These are phyloP conservation scores for Lacerta bilineata DNA, from an alignment of 2,797 vertebrate genomes.

Conservation along the genomic window DNA sequence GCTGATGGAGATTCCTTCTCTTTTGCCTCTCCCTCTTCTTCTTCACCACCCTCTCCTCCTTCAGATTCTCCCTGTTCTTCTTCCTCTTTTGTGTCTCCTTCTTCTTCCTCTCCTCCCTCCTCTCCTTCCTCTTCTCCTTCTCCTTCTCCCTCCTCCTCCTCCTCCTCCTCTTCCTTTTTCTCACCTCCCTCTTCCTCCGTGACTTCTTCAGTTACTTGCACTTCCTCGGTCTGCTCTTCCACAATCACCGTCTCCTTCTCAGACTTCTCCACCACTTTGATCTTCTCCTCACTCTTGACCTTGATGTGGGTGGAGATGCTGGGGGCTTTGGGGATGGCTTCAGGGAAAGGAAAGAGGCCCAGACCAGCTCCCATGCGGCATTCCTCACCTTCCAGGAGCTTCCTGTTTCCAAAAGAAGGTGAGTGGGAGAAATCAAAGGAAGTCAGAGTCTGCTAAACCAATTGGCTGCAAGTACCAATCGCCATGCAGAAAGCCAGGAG, in stretches of 20 bases:
- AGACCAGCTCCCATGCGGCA: conserved; percentile 87
- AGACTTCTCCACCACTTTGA: conserved; percentile 85
- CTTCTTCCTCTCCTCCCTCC: conserved; percentile 51
- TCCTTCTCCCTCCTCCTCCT: conserved; percentile 60
- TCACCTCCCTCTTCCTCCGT: conserved; percentile 87
- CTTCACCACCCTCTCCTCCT: conserved; percentile 20
- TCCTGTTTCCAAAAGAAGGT: conserved; percentile 80
- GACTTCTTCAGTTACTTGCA: conserved; percentile 91
- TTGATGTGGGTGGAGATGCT: conserved; percentile 82
- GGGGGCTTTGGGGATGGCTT: conserved; percentile 80
- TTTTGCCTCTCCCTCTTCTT: conserved; percentile 44
- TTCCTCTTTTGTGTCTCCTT: conserved; percentile 51
- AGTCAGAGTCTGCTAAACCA: background rate
- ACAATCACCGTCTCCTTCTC: conserved; percentile 91
- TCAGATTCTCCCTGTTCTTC: conserved; percentile 62
- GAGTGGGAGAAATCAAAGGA: background rate
- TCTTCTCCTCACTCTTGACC: conserved; percentile 87
- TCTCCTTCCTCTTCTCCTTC: conserved; percentile 49
- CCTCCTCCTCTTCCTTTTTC: conserved; percentile 72
- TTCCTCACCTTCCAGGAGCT: conserved; percentile 93
- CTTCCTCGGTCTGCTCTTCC: conserved; percentile 93
- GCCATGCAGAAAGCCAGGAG: background rate
- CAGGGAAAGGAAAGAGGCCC: conserved; percentile 84
- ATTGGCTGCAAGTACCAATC: rapidly evolving
- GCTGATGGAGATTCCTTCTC: background rate